These are phyloP conservation scores for Lumbricus terrestris DNA, from an alignment of 2,888 invertebrate species.

Conservation along the genomic window DNA sequence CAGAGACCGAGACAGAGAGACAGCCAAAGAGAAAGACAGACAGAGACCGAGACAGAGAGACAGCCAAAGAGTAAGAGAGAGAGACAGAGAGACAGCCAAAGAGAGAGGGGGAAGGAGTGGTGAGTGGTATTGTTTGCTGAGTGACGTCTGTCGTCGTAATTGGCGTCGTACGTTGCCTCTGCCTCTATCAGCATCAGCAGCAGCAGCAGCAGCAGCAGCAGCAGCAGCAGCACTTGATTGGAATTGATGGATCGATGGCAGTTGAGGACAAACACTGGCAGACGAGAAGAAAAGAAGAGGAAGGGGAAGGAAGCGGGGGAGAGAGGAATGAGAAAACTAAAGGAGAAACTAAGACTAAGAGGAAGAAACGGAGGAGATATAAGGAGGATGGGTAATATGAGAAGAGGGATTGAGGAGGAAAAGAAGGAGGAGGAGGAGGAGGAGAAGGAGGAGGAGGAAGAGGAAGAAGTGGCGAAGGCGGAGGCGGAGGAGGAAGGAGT, in stretches of 20 bases:
- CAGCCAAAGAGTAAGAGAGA: no score
- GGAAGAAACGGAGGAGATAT: background rate
- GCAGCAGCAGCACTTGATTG: background rate
- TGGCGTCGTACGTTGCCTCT: background rate
- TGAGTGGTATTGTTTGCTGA: background rate
- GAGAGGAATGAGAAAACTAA: background rate
- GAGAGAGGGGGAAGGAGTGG: no score
- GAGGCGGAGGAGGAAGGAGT: no score
- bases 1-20: no score
- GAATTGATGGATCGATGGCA: background rate
- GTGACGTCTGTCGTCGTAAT: background rate
- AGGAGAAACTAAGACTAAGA: background rate
- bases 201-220: no score
- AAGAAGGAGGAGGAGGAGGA: background rate
- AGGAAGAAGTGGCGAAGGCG: no score
- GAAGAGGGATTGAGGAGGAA: background rate
- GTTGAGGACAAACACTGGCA: background rate
- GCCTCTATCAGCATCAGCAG: no score
- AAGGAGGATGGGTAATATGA: background rate
- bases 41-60: no score
- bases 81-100: no score
- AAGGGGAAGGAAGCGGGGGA: background rate
- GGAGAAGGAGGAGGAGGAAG: background rate
- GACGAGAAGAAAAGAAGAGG: background rate
- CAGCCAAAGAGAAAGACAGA: no score